Base-by-base conservation (phyloP, 2,797 vertebrate species). In the Acipenser oxyrinchus region DNA sequence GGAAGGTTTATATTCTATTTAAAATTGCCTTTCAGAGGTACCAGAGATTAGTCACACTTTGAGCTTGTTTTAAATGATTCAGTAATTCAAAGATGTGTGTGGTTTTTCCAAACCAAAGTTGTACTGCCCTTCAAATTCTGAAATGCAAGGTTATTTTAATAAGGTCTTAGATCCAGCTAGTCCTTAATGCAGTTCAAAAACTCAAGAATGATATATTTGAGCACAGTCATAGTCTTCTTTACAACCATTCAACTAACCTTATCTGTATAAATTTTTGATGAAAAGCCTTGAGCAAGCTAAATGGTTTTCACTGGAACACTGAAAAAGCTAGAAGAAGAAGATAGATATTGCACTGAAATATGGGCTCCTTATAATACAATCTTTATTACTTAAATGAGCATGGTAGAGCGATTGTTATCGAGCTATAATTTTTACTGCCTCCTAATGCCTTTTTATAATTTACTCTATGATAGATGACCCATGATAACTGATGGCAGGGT, bases 351-450 rank as follows among this genome's bases (percentile, higher is more conserved):
- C 71, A 53, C 70, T 71, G 66, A 79, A 78, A 78, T 78, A 77
- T 77, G 70, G 68, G 74, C 71, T 71, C 73, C 74, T 76, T 82
- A 85, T 83, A 74, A 82, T 73, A 82, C 81, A 73, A 78, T 80
- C 73, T 74, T 81, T 78, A 81, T 75, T 73, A 75, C 74, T 72
- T 72, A 77, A 82, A 82, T 68, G 67, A 75, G 76, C 74, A 79
- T 69, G 65, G 78, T 71, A 75, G 77, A 66, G 71, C 77, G 79
- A 82, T 79, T 78, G 73, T 81, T 84, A 85, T 86, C 76, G 67
- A 70, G 75, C 72, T 67, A 66, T 87, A 79, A 84, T 82, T 81
- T n/a, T 83, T 83, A 86, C 77, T 72, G 77, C 75, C 69, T 75
- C 71, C 65, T 69, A 74, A 78, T 76, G 78, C 72, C 65, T 13